Base-by-base conservation (phyloP, 2,797 vertebrate species). In the Mallotus villosus region DNA sequence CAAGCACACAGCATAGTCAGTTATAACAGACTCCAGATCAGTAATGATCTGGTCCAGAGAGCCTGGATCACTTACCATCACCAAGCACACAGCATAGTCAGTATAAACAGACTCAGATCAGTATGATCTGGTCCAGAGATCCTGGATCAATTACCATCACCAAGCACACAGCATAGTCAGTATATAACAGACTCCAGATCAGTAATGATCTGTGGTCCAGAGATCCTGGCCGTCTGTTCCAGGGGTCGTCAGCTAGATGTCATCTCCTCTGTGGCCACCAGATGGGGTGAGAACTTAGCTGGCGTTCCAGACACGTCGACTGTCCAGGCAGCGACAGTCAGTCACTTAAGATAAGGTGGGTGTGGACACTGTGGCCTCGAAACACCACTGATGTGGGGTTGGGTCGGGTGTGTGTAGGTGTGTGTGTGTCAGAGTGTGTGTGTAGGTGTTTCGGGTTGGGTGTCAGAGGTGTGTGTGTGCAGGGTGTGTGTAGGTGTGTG, bases 291-390 rank as follows among this genome's bases (percentile, higher is more conserved):
- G 82, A 67, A 63, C 32, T 46, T 72, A 61, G 74, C 73, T 82
- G 70, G 74, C 84, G 74, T 78, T 82, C 72, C 70, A 64, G 77
- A 27, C 60, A 14, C 34, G 27, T 63, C 4, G 2, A 67, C 78
- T 81, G 67, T 34, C 24, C 75, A 78, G 81, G 68, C 82, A 22
- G 73, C 22, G 6, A 71, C n/a, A 60, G 72, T 84, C 78, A 73
- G 69, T 19, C 5, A 66, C 60, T 82, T 72, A 82, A 88, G 81
- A 80, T 37, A 19, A 60, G 83, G 73, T 77, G 80, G 79, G 81
- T 46, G 41, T 46, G 41, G 41, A 46, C 2, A 46, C 41, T 2
- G 9, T 46, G 41, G 41, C 11, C 41, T 46, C 2, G 41, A 46
- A 8, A 46, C 41, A 46, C 11, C 41, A 12, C 41, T 12, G 8